These are phyloP conservation scores for Falcunculus frontatus DNA, from an alignment of 2,113 vertebrate species.

Conservation along the genomic window DNA sequence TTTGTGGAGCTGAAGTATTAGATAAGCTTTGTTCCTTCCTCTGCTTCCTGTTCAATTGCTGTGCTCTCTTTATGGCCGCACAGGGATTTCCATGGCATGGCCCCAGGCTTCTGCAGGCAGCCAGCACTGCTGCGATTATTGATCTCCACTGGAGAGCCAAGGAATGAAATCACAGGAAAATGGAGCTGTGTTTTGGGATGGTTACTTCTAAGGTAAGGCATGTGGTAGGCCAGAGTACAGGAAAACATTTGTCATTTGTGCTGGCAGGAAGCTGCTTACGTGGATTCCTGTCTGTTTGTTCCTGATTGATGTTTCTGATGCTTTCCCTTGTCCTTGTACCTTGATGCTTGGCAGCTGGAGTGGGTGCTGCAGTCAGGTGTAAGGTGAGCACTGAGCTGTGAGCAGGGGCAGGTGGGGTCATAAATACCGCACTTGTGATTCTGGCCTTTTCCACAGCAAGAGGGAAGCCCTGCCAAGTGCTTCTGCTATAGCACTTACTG, in stretches of 20 bases:
- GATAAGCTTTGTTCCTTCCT: background rate
- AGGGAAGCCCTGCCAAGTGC: background rate
- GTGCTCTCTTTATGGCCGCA: background rate
- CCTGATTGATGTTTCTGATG: background rate
- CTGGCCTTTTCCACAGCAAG: background rate
- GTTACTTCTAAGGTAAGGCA: background rate
- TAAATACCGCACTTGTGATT: background rate
- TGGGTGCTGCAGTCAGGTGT: background rate
- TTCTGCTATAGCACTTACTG: background rate
- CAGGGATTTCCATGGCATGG: background rate
- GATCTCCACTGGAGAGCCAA: background rate
- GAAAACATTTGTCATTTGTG: background rate
- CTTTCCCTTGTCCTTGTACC: background rate
- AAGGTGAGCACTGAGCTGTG: background rate
- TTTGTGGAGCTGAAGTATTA: background rate
- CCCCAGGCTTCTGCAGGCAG: background rate
- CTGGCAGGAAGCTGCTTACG: background rate
- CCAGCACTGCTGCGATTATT: background rate
- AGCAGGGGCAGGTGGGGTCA: background rate
- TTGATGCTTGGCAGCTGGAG: background rate
- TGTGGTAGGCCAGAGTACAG: background rate
- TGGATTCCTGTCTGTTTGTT: background rate
- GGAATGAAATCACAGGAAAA: background rate
- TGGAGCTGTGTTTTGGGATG: background rate
- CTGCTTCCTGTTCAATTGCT: background rate